A percentile compares a stretch with the other conserved stretches of the same genome.
phyloP scores from a whole-genome alignment of 2,888 invertebrate species.

The Euplexia lucipara region DNA sequence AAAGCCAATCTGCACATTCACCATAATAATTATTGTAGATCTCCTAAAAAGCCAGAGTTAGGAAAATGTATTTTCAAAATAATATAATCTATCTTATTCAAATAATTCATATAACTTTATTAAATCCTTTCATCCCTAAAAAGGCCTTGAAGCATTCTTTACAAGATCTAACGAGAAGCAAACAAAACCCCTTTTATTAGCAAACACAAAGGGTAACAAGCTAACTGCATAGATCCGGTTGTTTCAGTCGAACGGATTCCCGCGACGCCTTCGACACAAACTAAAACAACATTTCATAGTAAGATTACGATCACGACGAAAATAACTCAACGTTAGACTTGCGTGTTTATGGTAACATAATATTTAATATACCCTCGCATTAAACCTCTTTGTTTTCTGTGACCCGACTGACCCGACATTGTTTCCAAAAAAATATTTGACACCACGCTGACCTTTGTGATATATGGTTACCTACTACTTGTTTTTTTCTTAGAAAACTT shows the following conservation, averaged over 20 bases:
- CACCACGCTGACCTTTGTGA: conserved; percentile 40
- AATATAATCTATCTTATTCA: not conserved
- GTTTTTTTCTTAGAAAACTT: conserved; percentile 39
- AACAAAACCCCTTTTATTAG: conserved; percentile 44
- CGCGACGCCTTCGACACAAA: conserved; percentile 3
- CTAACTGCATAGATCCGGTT: conserved; percentile 23
- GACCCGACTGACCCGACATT: conserved; percentile 49
- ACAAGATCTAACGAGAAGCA: conserved; percentile 39
- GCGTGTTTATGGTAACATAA: conserved; percentile 59
- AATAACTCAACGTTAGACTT: conserved; percentile 45
- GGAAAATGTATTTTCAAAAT: too few relatives aligned
- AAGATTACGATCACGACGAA: conserved; percentile 50
- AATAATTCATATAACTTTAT: conserved; percentile 17
- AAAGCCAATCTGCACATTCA: too few relatives aligned
- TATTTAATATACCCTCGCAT: conserved; percentile 46
- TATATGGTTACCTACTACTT: conserved; percentile 14
- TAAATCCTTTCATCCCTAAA: conserved; percentile 20
- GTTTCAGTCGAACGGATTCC: conserved; percentile 19
- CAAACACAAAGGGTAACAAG: conserved; percentile 38
- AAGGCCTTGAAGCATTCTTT: conserved; percentile 27
- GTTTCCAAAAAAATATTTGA: conserved; percentile 48
- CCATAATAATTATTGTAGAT: too few relatives aligned
- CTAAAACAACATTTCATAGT: conserved; percentile 34
- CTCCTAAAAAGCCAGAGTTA: too few relatives aligned
- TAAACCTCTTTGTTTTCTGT: conserved; percentile 53